These are phyloP conservation scores for Cantharis rustica DNA, from an alignment of 2,888 invertebrate genomes.

Conservation along the genomic window DNA sequence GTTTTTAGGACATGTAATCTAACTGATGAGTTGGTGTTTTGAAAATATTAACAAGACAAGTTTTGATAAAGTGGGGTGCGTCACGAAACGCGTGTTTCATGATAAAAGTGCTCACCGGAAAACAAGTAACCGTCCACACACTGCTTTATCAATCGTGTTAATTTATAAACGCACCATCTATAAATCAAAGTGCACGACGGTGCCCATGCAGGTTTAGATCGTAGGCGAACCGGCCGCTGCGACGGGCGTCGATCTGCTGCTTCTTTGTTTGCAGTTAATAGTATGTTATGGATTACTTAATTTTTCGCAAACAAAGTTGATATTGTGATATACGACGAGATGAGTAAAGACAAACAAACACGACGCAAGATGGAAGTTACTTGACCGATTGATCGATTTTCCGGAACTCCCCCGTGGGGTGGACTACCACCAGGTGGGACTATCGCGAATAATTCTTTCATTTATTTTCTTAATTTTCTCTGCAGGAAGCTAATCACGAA, in stretches of 20 bases:
- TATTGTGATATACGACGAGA: constrained; percentile 6
- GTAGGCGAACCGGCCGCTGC: constrained; percentile 10
- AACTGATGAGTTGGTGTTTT: not conserved
- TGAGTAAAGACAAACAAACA: constrained; percentile 23
- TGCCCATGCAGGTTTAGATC: not conserved
- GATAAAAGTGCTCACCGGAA: constrained; percentile 3
- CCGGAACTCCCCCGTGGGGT: not conserved
- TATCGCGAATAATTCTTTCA: not conserved
- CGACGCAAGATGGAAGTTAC: not conserved
- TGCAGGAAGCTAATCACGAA: not conserved
- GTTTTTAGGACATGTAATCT: not conserved
- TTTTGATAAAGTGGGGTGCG: constrained; percentile 14
- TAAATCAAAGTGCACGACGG: constrained; percentile 5
- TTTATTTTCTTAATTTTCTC: not conserved
- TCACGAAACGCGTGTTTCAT: constrained; percentile 10
- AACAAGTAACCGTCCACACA: not conserved
- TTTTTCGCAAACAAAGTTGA: constrained; percentile 10
- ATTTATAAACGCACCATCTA: not conserved
- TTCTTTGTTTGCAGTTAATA: constrained; percentile 24
- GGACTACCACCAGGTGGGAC: not conserved
- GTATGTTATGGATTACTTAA: constrained; percentile 24
- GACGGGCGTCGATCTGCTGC: constrained; percentile 1
- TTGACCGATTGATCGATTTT: not conserved
- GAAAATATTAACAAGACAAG: constrained; percentile 10
- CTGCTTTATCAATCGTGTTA: constrained; percentile 11